phyloP scores from a whole-genome alignment of 2,888 invertebrate species.

The Torymus aiolomorphi region DNA sequence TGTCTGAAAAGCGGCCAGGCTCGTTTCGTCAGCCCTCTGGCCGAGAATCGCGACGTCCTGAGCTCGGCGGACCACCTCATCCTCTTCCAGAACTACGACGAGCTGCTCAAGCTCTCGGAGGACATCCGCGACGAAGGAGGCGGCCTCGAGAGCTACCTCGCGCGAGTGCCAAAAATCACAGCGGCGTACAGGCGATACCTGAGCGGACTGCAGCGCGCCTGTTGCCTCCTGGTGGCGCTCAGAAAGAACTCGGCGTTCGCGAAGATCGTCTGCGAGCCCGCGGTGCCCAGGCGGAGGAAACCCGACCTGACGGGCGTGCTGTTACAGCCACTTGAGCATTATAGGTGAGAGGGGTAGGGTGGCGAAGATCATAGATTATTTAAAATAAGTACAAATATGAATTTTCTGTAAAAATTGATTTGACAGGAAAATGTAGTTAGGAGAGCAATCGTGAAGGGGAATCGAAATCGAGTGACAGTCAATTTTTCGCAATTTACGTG shows the following conservation, averaged over 20 bases:
- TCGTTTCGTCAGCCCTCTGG: constrained; percentile 85
- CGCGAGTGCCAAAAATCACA: constrained; percentile 85
- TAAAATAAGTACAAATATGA: too few species aligned
- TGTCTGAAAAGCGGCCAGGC: constrained; percentile 87
- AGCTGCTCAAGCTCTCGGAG: constrained; percentile 87
- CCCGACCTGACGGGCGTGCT: constrained; percentile 91
- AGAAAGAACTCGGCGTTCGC: constrained; percentile 85
- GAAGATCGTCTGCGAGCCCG: constrained; percentile 87
- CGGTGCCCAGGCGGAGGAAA: constrained; percentile 84
- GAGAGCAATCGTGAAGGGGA: too few species aligned
- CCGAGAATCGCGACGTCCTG: constrained; percentile 86
- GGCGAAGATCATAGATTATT: too few species aligned
- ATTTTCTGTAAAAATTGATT: too few species aligned
- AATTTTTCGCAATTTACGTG: too few species aligned
- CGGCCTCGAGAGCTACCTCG: constrained; percentile 78
- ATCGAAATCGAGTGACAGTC: too few species aligned
- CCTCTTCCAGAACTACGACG: constrained; percentile 90
- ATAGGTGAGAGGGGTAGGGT: constrained; percentile 77
- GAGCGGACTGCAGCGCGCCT: constrained; percentile 89
- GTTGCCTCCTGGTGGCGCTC: constrained; percentile 85
- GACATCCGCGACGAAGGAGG: constrained; percentile 89
- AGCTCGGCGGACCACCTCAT: constrained; percentile 86
- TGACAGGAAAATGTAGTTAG: too few species aligned
- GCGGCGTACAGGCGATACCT: constrained; percentile 89
- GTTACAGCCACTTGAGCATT: constrained; percentile 90